A percentile compares a stretch with the other conserved stretches of the same genome.
Conservation (phyloP, 2,888 invertebrate genomes). For the Mystacides longicornis region DNA sequence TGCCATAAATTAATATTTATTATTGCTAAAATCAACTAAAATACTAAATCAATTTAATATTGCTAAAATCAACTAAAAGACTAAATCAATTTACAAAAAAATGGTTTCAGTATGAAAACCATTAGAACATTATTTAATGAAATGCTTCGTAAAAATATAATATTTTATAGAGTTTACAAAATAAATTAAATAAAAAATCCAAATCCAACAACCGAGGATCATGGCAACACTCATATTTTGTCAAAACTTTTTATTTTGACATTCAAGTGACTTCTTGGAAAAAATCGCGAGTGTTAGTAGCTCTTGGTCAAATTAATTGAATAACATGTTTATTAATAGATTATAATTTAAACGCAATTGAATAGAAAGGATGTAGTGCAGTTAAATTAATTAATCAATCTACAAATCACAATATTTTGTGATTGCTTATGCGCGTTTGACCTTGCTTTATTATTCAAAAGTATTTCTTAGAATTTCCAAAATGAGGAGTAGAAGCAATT, state of each 20-base stretch:
- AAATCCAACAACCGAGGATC: no score
- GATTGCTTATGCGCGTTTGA: neutral
- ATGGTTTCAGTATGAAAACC: no score
- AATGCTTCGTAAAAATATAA: no score
- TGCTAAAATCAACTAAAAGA: no score
- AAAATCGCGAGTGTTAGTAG: neutral
- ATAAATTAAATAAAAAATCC: no score
- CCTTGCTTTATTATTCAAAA: neutral
- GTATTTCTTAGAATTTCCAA: conserved; percentile 20
- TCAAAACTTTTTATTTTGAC: conserved; percentile 10
- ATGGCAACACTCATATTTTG: neutral
- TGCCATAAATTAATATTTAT: no score
- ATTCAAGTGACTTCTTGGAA: conserved; percentile 17
- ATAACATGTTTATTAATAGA: neutral
- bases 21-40: no score
- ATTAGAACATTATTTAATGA: no score
- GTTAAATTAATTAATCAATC: no score
- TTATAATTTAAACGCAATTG: neutral
- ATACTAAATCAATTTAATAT: no score
- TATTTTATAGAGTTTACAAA: no score
- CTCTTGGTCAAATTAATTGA: neutral
- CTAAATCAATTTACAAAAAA: no score
- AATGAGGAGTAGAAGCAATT: conserved; percentile 85
- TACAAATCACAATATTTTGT: neutral
- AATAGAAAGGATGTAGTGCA: neutral